Conservation (phyloP, 2,113 vertebrate genomes). For the Syrrhaptes paradoxus region DNA sequence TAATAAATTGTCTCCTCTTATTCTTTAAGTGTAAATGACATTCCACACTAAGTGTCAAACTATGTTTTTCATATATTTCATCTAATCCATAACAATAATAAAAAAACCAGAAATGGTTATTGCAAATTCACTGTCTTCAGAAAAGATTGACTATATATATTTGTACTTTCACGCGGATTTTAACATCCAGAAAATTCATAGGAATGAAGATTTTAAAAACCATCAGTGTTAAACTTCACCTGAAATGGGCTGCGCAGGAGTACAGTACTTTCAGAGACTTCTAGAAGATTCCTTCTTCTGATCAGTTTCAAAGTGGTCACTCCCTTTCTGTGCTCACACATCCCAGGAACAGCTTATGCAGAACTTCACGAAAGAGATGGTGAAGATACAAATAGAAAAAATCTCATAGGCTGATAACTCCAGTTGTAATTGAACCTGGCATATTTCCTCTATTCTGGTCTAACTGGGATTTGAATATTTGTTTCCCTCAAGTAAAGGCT, state of each 20-base stretch:
- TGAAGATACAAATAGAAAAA: not conserved
- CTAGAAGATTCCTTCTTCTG: not conserved
- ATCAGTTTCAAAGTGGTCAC: not conserved
- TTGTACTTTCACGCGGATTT: not conserved
- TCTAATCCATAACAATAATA: not conserved
- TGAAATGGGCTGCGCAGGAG: not conserved
- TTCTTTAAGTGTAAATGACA: not conserved
- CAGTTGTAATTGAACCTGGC: conserved; percentile 45
- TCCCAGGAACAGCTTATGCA: not conserved
- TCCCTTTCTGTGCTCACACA: not conserved
- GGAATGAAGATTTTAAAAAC: not conserved
- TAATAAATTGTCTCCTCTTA: not conserved
- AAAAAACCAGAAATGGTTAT: not conserved
- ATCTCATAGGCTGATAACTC: not conserved
- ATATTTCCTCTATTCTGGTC: conserved; percentile 28
- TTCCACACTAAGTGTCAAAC: not conserved
- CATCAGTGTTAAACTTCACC: not conserved
- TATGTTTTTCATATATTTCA: not conserved
- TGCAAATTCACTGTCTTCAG: not conserved
- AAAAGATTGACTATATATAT: not conserved
- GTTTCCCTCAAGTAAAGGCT: conserved; percentile 64
- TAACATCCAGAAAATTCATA: not conserved
- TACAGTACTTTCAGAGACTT: not conserved
- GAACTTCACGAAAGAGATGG: not conserved
- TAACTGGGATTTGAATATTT: conserved; percentile 66